phyloP scores from a whole-genome alignment of 2,113 vertebrate species.

The Nicator chloris region DNA sequence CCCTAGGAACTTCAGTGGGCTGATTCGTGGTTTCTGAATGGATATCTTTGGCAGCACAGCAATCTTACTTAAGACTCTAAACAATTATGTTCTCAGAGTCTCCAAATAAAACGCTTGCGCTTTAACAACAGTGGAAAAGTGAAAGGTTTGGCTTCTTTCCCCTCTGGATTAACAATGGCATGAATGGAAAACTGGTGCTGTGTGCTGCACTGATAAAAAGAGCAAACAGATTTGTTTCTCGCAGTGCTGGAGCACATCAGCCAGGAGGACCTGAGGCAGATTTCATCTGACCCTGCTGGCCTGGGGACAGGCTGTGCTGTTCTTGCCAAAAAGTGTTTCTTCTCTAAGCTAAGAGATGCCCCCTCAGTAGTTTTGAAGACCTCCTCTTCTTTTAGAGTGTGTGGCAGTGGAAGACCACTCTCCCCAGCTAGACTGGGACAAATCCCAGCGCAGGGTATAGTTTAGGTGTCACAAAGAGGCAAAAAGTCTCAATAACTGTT shows the following conservation, averaged over 20 bases:
- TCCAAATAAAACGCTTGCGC: slow-evolving; percentile 3
- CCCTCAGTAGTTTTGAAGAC: background rate
- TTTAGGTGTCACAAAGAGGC: background rate
- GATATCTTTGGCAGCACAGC: slow-evolving; percentile 13
- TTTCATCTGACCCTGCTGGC: background rate
- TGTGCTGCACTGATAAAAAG: slow-evolving; percentile 7
- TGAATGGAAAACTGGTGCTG: slow-evolving; percentile 44
- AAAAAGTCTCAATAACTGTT: background rate
- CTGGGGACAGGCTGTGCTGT: background rate
- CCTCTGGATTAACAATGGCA: slow-evolving; percentile 33
- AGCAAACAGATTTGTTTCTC: background rate
- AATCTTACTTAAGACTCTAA: slow-evolving; percentile 39
- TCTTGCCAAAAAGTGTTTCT: background rate
- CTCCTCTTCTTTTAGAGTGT: background rate
- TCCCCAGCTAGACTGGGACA: background rate
- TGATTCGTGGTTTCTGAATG: slow-evolving; percentile 31
- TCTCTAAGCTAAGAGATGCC: background rate
- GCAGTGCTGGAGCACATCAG: background rate
- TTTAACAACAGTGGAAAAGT: slow-evolving; percentile 36
- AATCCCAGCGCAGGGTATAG: background rate
- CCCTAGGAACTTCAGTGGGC: background rate
- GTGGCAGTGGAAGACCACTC: background rate
- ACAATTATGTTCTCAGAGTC: slow-evolving; percentile 24
- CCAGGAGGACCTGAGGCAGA: background rate
- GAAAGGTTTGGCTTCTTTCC: slow-evolving; percentile 43